These are phyloP conservation scores for Megalops cyprinoides DNA, from an alignment of 2,797 vertebrate genomes.

Conservation along the genomic window DNA sequence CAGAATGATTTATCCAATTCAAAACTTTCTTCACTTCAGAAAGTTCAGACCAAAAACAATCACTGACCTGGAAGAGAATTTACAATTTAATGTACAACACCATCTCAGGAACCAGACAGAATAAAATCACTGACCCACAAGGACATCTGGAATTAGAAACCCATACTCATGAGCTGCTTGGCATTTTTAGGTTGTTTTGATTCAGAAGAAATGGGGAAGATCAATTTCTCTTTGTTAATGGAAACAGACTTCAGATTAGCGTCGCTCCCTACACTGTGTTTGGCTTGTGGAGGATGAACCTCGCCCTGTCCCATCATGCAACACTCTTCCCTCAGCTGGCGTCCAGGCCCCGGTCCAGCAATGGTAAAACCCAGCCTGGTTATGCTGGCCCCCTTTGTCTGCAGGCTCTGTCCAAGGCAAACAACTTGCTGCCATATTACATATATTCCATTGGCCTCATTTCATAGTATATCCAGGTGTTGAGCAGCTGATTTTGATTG, in stretches of 20 bases:
- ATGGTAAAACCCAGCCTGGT: not conserved
- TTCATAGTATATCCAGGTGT: too few relatives aligned
- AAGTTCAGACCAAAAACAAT: not conserved
- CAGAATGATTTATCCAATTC: not conserved
- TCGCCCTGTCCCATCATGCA: not conserved
- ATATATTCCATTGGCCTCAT: not conserved
- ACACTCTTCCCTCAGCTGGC: not conserved
- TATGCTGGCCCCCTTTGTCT: too few relatives aligned
- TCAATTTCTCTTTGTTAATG: not conserved
- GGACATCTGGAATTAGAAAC: not conserved
- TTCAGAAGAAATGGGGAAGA: not conserved
- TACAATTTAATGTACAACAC: too few relatives aligned
- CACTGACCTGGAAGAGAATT: too few relatives aligned
- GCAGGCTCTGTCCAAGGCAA: too few relatives aligned
- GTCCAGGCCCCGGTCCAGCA: not conserved
- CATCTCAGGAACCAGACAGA: too few relatives aligned
- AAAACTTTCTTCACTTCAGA: not conserved
- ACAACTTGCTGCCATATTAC: not conserved
- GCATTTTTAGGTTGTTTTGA: not conserved
- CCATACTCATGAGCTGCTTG: not conserved
- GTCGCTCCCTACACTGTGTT: not conserved
- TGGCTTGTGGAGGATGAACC: constrained; percentile 2
- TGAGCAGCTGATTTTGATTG: not conserved
- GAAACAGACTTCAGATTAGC: not conserved
- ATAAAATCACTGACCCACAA: not conserved